A percentile compares a stretch with the other conserved stretches of the same genome.
phyloP scores from a whole-genome alignment of 2,888 invertebrate genomes.

The Microctonus aethiopoides region DNA sequence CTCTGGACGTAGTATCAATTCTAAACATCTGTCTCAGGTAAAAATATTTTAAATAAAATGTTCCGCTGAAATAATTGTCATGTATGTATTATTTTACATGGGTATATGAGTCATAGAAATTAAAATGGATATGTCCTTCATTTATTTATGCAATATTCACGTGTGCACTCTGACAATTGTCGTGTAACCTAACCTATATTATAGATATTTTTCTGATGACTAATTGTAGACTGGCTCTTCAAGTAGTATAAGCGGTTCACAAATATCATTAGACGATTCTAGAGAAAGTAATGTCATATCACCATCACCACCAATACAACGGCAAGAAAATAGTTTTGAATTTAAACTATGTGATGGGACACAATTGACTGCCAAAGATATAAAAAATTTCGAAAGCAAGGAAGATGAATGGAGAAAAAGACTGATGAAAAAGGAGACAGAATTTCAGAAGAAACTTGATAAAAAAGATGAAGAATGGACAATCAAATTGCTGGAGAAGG shows the following conservation, averaged over 20 bases:
- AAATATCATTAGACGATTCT: constrained; percentile 61
- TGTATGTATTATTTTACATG: no score
- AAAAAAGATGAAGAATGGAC: constrained; percentile 66
- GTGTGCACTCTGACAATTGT: no score
- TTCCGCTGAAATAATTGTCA: no score
- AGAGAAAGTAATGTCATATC: constrained; percentile 56
- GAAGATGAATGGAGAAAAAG: constrained; percentile 63
- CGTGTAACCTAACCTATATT: background rate
- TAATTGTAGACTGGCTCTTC: constrained; percentile 59
- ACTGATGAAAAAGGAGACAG: constrained; percentile 71
- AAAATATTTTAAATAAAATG: no score
- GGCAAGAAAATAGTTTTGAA: constrained; percentile 66
- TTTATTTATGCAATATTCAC: constrained; percentile 70
- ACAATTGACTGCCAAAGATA: constrained; percentile 58
- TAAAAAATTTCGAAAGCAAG: constrained; percentile 60
- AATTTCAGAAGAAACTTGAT: constrained; percentile 69
- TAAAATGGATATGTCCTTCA: constrained; percentile 61
- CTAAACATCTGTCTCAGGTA: constrained; percentile 63
- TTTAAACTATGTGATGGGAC: constrained; percentile 63
- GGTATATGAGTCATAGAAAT: background rate
- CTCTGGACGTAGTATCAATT: constrained; percentile 58
- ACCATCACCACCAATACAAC: constrained; percentile 51
- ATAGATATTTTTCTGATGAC: background rate
- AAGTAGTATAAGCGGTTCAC: constrained; percentile 65
- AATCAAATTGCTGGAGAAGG: constrained; percentile 72